Percentiles rank a stretch among this genome's conserved stretches.
These are phyloP conservation scores for Tiliacea citrago DNA, from an alignment of 2,888 invertebrate genomes.

Conservation along the genomic window DNA sequence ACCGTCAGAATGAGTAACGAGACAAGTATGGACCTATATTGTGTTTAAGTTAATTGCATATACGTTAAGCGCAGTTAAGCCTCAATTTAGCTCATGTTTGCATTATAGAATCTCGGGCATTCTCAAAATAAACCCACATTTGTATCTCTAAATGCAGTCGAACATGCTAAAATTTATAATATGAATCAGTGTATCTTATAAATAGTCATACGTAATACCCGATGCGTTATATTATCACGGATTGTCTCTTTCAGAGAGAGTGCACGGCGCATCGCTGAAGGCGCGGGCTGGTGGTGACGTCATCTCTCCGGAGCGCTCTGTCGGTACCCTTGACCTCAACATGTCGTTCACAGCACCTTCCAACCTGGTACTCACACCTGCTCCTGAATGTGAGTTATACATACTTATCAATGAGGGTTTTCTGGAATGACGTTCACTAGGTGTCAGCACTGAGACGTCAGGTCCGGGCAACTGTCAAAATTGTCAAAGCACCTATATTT, in stretches of 20 bases:
- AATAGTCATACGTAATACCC: constrained; percentile 48
- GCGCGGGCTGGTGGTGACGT: constrained; percentile 87
- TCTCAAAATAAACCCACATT: constrained; percentile 61
- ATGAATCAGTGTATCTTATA: constrained; percentile 61
- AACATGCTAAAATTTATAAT: constrained; percentile 37
- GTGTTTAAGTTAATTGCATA: constrained; percentile 30
- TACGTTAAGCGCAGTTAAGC: constrained; percentile 24
- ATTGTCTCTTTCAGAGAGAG: constrained; percentile 80
- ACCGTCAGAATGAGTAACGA: constrained; percentile 10
- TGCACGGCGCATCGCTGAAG: constrained; percentile 79
- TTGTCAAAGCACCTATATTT: too few relatives aligned
- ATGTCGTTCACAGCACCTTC: constrained; percentile 85
- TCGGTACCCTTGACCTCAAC: constrained; percentile 82
- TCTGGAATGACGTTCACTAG: too few relatives aligned
- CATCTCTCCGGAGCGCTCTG: constrained; percentile 82
- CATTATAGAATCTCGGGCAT: constrained; percentile 40
- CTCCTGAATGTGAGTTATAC: constrained; percentile 86
- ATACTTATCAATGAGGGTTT: neutral
- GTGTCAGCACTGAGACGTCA: too few relatives aligned
- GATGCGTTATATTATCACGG: constrained; percentile 39
- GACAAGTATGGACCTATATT: constrained; percentile 24
- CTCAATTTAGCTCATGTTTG: constrained; percentile 23
- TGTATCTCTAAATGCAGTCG: constrained; percentile 10
- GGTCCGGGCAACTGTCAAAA: too few relatives aligned
- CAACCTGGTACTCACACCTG: constrained; percentile 87